Conservation (phyloP, 2,797 vertebrate genomes). For the Synaphobranchus kaupii region DNA sequence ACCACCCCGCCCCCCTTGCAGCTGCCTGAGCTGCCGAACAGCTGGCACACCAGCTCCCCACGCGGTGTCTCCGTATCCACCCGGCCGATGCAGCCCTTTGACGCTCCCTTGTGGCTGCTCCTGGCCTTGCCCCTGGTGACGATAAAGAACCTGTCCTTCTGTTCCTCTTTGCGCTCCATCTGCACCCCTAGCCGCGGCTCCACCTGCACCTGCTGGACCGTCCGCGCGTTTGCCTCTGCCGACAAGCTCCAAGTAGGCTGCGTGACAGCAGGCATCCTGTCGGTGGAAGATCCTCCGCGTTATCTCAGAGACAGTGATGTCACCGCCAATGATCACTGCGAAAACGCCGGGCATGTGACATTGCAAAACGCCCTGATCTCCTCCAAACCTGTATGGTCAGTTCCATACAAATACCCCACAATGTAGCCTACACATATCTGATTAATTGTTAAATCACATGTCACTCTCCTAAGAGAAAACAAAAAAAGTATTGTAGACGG, state of each 20-base stretch:
- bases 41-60: slow-evolving; percentile 62
- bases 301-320: slow-evolving; percentile 19
- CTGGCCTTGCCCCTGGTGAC: slow-evolving; percentile 64
- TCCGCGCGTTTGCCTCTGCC: neutral
- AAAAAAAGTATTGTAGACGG: neutral
- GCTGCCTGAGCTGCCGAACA: slow-evolving; percentile 54
- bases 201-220: neutral
- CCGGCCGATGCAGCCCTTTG: slow-evolving; percentile 65
- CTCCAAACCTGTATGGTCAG: slow-evolving; percentile 5
- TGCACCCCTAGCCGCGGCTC: neutral
- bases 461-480: neutral
- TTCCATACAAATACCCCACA: neutral
- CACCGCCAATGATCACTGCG: neutral
- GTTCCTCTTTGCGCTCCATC: slow-evolving; percentile 61
- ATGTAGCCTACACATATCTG: neutral
- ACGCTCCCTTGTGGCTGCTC: slow-evolving; percentile 57
- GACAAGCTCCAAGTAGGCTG: neutral
- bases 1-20: slow-evolving; percentile 63
- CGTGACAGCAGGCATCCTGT: slow-evolving; percentile 23
- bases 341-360: neutral
- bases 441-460: neutral
- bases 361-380: neutral
- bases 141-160: slow-evolving; percentile 68
- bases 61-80: slow-evolving; percentile 55
- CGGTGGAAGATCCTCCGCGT: neutral